Base-by-base conservation (phyloP, 1,140 invertebrate genomes). In the Triops longicaudatus region DNA sequence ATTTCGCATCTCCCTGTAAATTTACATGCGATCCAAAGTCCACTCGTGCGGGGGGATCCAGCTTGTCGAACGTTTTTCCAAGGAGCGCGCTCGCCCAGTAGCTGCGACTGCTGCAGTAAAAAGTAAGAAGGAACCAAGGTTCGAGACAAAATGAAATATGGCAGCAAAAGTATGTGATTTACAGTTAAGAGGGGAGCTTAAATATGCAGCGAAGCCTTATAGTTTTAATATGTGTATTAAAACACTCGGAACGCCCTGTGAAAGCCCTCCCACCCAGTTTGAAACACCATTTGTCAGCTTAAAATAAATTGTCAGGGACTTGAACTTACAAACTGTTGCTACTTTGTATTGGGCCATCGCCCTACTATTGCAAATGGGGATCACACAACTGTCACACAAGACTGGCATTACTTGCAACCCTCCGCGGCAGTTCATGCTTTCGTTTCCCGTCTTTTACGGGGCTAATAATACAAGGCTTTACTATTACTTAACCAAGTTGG, bases 261-360 rank as follows among this genome's bases (percentile, higher is more conserved):
- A 17, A 22, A 63, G 50, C 50, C 50, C 22, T 22, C 50, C 50
- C 31, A 37, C 14, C 50, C 50, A 63, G 50, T 63, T 63, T 63
- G 50, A 63, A n/a, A 22, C 50, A 63, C 17, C 50, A 63, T 63
- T 63, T 63, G 50, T 63, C 50, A 63, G 50, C 50, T 63, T 63
- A 63, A 63, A 63, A 37, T 37, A 37, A n/a, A 63, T 63, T 63
- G 50, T 63, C 22, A 63, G 50, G 22, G 50, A 14, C n/a, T 22
- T 22, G 50, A 14, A 63, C 50, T 63, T 63, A 22, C 31, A 37
- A 37, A 37, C 31, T 63, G 50, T 63, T 63, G 50, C 50, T 63
- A 63, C 50, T 63, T 44, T 63, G 31, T 37, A 63, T 63, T 63
- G 17, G 10, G 50, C 50, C 14, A 5, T 63, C 10, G 50, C 50